These are phyloP conservation scores for Parauchenoglanis punctatus DNA, from an alignment of 2,797 vertebrate species.

Conservation along the genomic window DNA sequence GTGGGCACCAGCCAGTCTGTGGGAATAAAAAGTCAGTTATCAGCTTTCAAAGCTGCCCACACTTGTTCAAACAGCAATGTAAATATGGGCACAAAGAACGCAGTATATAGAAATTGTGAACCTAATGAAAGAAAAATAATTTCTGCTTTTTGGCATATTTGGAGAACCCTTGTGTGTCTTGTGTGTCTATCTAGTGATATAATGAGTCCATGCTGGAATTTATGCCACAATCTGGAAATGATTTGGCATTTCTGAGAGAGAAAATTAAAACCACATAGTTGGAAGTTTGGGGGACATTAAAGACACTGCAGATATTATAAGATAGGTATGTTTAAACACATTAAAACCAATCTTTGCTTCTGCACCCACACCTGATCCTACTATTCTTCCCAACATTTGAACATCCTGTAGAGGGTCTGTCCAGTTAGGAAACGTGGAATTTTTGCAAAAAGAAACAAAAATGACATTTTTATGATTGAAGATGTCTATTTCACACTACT, in stretches of 20 bases:
- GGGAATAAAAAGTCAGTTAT: conserved; percentile 68
- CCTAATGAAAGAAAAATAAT: neutral
- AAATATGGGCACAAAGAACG: conserved; percentile 10
- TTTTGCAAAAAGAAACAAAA: neutral
- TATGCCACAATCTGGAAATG: conserved; percentile 78
- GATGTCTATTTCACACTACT: neutral
- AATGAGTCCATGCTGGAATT: conserved; percentile 53
- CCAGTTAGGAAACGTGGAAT: neutral
- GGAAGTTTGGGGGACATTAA: conserved; percentile 80
- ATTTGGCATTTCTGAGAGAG: conserved; percentile 74
- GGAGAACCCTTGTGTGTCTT: neutral
- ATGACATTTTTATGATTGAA: neutral
- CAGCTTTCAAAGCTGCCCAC: conserved; percentile 69
- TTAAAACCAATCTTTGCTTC: conserved; percentile 35
- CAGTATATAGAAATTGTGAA: neutral
- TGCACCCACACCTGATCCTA: conserved; percentile 41
- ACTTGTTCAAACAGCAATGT: conserved; percentile 33
- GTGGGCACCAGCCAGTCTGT: conserved; percentile 41
- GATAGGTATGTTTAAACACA: conserved; percentile 75
- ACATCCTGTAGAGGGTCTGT: neutral
- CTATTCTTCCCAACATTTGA: conserved; percentile 7
- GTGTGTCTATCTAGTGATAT: conserved; percentile 26
- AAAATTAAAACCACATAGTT: conserved; percentile 79
- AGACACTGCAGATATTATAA: conserved; percentile 79
- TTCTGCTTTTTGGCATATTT: neutral